Base-by-base conservation (phyloP, 1,140 invertebrate genomes). In the Cotesia glomerata region DNA sequence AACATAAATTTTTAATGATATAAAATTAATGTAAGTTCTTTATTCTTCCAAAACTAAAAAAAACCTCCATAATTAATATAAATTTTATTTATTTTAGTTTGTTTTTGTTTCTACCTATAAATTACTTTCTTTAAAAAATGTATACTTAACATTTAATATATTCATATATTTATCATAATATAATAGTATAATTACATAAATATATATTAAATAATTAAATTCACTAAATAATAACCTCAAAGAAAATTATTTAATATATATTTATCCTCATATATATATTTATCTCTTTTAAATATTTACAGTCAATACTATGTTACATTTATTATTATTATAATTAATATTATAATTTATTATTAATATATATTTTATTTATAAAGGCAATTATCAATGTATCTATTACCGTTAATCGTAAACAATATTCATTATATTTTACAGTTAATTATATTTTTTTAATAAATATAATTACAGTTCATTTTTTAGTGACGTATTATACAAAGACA, bases 71-170 rank as follows among this genome's bases (percentile, higher is more conserved):
- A 35, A 35, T 68, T 59, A 18, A 34, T 32, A 69, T 9, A 14
- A 49, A 32, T 73, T 52, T 4, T 66, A 1, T 52, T 73, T 35
- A 58, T 34, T 32, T 77, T 78, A 72, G 77, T 75, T 79, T 75
- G 74, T 77, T 77, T 80, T 81, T 83, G 80, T 71, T 81, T 83
- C 81, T 85, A 86, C 79, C 81, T 87, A 86, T 86, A 87, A 86
- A 86, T 86, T 87, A 87, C 84, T 87, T 87, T 87, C 84, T 85
- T 87, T 85, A 87, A 86, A 87, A 87, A 87, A 86, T 85, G 80
- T 86, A 85, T 85, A 81, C 82, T 86, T 86, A 85, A 85, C 83
- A 86, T 85, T 83, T 85, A 85, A 85, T 82, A 83, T 83, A 79
- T 39, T 39, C 39, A 39, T 39, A 39, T 39, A 39, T 39, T 8